Percentiles rank a stretch among this genome's conserved stretches.
Evolutionary conservation across 1,140 invertebrate genomes (phyloP).

Genomic region (Drosophila watanabei): DNA sequence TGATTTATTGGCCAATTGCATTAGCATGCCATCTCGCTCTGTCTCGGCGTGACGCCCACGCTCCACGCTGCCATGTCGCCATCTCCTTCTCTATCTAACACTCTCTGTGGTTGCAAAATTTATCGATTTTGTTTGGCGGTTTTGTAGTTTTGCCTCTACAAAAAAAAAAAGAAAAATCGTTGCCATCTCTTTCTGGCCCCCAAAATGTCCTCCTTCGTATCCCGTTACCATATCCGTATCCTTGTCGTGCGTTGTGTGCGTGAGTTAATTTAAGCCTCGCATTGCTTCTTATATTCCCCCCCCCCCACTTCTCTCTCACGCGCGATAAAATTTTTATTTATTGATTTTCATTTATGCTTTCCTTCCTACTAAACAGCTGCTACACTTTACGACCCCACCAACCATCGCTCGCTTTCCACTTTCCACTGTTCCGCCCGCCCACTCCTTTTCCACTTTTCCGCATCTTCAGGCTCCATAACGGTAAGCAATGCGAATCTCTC

Average conservation of each 20-base stretch:
- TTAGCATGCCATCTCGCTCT: constrained; percentile 51
- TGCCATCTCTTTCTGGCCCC: constrained; percentile 17
- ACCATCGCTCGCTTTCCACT: constrained; percentile 6
- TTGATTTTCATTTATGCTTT: constrained; percentile 79
- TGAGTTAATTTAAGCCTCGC: constrained; percentile 51
- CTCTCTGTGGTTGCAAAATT: constrained; percentile 50
- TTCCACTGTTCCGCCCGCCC: neutral
- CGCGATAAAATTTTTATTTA: constrained; percentile 78
- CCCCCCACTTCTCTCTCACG: neutral
- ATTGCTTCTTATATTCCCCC: neutral
- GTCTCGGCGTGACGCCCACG: neutral
- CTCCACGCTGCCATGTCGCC: neutral
- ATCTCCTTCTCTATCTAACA: neutral
- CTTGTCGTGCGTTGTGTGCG: constrained; percentile 29
- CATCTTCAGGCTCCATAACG: constrained; percentile 61
- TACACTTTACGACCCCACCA: constrained; percentile 56
- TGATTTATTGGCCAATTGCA: constrained; percentile 80
- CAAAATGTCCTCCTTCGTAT: constrained; percentile 13
- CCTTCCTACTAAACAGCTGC: constrained; percentile 75
- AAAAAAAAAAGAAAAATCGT: constrained; percentile 8
- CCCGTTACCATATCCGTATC: constrained; percentile 1
- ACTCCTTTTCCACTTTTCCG: constrained; percentile 19
- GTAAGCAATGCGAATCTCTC: constrained; percentile 41
- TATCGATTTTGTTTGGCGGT: constrained; percentile 76
- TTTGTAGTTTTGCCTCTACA: constrained; percentile 49